These are phyloP conservation scores for Habropoda laboriosa DNA, from an alignment of 1,140 invertebrate genomes.

Conservation along the genomic window DNA sequence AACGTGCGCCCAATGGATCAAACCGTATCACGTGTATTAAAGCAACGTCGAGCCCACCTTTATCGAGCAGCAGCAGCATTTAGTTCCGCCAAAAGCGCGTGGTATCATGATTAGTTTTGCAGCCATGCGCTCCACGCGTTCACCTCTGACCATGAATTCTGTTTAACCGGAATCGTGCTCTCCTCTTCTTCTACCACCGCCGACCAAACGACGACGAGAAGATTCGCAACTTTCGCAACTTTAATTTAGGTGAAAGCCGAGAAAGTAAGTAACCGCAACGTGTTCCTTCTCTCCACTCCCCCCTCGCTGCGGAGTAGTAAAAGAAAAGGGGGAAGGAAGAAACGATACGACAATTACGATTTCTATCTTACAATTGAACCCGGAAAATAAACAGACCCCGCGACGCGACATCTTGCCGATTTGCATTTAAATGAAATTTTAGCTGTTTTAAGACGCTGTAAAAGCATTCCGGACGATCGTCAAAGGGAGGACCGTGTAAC, in stretches of 20 bases:
- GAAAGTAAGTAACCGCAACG: slow-evolving; percentile 1
- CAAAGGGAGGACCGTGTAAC: background rate
- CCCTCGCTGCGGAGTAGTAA: background rate
- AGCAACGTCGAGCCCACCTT: slow-evolving; percentile 23
- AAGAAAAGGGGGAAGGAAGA: background rate
- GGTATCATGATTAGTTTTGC: slow-evolving; percentile 27
- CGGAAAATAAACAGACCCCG: background rate
- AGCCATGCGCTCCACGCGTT: background rate
- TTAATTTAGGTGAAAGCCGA: background rate
- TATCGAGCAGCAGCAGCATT: slow-evolving; percentile 27
- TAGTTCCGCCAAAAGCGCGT: background rate
- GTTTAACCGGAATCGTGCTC: background rate
- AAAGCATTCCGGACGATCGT: background rate
- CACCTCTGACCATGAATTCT: background rate
- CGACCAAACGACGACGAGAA: background rate
- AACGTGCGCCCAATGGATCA: slow-evolving; percentile 66
- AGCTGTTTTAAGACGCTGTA: background rate
- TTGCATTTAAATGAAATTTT: slow-evolving; percentile 22
- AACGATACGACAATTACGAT: slow-evolving; percentile 8
- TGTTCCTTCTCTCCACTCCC: background rate
- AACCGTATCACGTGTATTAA: slow-evolving; percentile 61
- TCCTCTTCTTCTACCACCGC: too few relatives aligned
- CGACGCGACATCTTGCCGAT: background rate
- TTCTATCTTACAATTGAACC: background rate
- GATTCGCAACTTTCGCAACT: background rate